These are phyloP conservation scores for Panopea generosa DNA, from an alignment of 2,888 invertebrate genomes.

Conservation along the genomic window DNA sequence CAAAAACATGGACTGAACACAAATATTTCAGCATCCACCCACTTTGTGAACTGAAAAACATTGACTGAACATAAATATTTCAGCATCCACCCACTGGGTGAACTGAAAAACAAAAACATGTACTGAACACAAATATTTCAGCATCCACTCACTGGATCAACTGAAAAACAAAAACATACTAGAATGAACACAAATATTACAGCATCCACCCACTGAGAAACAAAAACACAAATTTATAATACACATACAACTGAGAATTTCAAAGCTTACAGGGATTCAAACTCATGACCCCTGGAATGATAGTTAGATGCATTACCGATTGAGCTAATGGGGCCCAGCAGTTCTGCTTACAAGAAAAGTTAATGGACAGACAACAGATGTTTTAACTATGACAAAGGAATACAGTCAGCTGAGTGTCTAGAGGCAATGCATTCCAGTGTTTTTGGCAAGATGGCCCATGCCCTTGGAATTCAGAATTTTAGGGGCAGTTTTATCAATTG, in stretches of 20 bases:
- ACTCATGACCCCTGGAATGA: no score
- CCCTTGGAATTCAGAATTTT: no score
- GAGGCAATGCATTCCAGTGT: no score
- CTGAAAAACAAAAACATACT: conserved; percentile 28
- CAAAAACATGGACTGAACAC: conserved; percentile 28
- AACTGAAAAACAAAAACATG: conserved; percentile 89
- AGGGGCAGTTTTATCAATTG: no score
- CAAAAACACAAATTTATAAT: conserved; percentile 26
- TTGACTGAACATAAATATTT: conserved; percentile 98
- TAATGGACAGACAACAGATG: no score
- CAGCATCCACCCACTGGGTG: conserved; percentile 99
- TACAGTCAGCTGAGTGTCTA: no score
- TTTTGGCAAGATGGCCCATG: no score
- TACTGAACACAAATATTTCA: not conserved
- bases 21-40: not conserved
- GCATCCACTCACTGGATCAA: conserved; percentile 10
- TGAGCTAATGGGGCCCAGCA: no score
- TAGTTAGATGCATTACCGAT: no score
- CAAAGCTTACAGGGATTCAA: no score
- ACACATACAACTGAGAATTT: not conserved
- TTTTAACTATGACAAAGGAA: no score
- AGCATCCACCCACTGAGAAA: conserved; percentile 7
- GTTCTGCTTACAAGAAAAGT: no score
- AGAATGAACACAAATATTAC: not conserved
- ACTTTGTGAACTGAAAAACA: conserved; percentile 14